Percentiles rank a stretch among this genome's conserved stretches.
Evolutionary conservation across 1,140 invertebrate species (phyloP).

Genomic region (Muscidifurax raptorellus): DNA sequence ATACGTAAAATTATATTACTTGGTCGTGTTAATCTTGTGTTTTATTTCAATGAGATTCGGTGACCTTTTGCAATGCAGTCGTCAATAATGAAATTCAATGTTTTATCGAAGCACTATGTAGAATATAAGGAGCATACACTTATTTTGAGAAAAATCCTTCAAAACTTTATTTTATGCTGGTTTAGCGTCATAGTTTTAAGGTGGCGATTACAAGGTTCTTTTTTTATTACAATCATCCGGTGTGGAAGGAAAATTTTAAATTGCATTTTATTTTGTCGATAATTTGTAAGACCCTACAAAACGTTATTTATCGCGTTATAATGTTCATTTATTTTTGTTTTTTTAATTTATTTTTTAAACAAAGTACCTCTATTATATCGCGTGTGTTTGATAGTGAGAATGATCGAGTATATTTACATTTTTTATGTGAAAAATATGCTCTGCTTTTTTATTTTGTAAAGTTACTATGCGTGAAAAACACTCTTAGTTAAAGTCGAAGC

Average conservation of each 20-base stretch:
- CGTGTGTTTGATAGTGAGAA: not conserved
- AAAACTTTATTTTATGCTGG: conserved; percentile 8
- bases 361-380: not conserved
- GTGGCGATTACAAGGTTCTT: not conserved
- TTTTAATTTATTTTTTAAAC: conserved; percentile 10
- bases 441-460: not conserved
- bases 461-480: not conserved
- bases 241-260: conserved; percentile 4
- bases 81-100: not conserved
- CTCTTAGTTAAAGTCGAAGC: not conserved
- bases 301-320: not conserved
- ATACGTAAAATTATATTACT: conserved; percentile 23
- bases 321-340: not conserved
- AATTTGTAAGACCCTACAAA: not conserved
- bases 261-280: not conserved
- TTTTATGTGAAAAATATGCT: conserved; percentile 24
- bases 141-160: conserved; percentile 29
- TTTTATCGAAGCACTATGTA: not conserved
- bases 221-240: not conserved
- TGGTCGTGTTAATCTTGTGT: conserved; percentile 5
- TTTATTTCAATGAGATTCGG: not conserved
- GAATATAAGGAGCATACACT: not conserved
- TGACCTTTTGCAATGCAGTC: not conserved
- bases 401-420: conserved; percentile 23
- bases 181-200: not conserved